Base-by-base conservation (phyloP, 2,113 vertebrate species). In the Azemiops feae region DNA sequence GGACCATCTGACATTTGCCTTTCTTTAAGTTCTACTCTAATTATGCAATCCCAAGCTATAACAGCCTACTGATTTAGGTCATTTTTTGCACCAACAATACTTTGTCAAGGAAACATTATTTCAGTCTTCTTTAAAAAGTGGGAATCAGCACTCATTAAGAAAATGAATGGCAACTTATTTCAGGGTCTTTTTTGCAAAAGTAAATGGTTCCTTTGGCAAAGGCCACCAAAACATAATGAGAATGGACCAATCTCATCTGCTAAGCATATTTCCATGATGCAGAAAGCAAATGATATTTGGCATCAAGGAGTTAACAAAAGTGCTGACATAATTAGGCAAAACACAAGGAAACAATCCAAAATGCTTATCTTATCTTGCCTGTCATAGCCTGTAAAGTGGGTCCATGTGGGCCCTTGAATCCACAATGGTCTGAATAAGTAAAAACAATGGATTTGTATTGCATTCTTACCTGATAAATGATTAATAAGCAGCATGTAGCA, bases 141-240 rank as follows among this genome's bases (percentile, higher is more conserved):
- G 86, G 95, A 52, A 43, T 18, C 60, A 74, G 30, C 12, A 18
- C 43, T 52, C 20, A 39, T 25, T 25, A 47, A 58, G 22, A 22
- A 93, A 90, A 52, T 43, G 55, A 16, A 58, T 93, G 69, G 53
- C 60, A 96, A 93, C 50, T 93, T 95, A 92, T 95, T 95, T 87
- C 94, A 94, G 93, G 92, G 93, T 94, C 97, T 20, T 45, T 87
- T 92, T 92, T 87, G 11, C 69, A 90, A 94, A 96, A 94, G 92
- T 91, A n/a, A 93, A 81, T 54, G 27, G n/a, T 93, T 25, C n/a
- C 90, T 91, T 30, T 95, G 95, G 95, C 95, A 96, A 95, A 94
- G 92, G 94, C 94, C 94, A 90, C 94, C 94, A 90, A 96, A 74
- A 85, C 89, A 22, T 53, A 81, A 95, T 88, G 94, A 92, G 95